Percentiles rank a stretch among this genome's conserved stretches.
Evolutionary conservation across 1,140 invertebrate species (phyloP).

Genomic region (Brachionus rotundiformis): DNA sequence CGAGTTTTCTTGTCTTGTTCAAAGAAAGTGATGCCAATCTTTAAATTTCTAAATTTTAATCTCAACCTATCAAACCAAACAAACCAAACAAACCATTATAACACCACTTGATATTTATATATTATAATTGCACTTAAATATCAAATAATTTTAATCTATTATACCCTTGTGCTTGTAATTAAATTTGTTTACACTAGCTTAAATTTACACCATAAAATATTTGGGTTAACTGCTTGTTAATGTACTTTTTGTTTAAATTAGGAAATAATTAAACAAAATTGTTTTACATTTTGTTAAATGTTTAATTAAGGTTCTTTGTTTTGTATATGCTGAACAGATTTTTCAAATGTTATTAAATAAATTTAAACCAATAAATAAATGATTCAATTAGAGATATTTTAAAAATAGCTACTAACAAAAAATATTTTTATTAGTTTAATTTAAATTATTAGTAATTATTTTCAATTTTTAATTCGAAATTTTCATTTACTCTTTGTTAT

Average conservation of each 20-base stretch:
- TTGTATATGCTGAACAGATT: background rate
- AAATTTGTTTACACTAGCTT: constrained; percentile 34
- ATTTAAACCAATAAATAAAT: background rate
- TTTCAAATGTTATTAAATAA: background rate
- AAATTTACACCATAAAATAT: constrained; percentile 38
- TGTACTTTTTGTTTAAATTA: constrained; percentile 31
- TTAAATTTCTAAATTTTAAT: background rate
- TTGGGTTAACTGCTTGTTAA: background rate
- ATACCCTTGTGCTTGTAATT: constrained; percentile 12
- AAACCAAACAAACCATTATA: constrained; percentile 17
- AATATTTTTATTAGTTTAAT: too few species aligned
- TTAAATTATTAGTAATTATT: too few species aligned
- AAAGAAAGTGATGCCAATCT: background rate
- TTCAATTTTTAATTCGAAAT: too few species aligned
- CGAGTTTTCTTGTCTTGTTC: background rate
- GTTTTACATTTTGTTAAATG: background rate
- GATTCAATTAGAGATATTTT: too few species aligned
- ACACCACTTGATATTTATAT: constrained; percentile 33
- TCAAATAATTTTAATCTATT: background rate
- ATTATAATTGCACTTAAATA: constrained; percentile 33
- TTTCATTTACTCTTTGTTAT: too few species aligned
- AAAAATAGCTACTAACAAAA: background rate
- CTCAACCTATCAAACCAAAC: background rate
- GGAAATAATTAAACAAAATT: constrained; percentile 38
- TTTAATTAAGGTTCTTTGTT: constrained; percentile 11